These are phyloP conservation scores for Drosophila maculinotata DNA, from an alignment of 2,888 invertebrate species.

Conservation along the genomic window DNA sequence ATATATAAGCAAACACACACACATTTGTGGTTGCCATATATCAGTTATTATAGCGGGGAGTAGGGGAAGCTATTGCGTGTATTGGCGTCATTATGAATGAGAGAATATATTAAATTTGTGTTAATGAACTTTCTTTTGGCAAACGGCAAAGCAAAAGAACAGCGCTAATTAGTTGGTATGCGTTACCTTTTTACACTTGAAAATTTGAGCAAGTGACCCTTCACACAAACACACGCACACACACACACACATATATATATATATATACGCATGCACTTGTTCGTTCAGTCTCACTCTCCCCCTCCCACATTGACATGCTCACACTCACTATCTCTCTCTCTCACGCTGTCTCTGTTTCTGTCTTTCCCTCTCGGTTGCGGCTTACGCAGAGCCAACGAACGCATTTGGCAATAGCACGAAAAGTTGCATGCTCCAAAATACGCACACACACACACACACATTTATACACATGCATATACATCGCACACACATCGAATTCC, in stretches of 20 bases:
- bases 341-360: conserved; percentile 11
- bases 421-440: conserved; percentile 73
- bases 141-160: conserved; percentile 3
- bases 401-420: conserved; percentile 73
- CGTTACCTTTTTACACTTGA: conserved; percentile 51
- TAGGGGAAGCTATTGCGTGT: conserved; percentile 23
- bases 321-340: conserved; percentile 22
- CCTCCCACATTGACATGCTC: conserved; percentile 32
- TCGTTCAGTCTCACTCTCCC: conserved; percentile 53
- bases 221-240: conserved; percentile 1
- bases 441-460: conserved; percentile 41
- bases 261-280: conserved; percentile 62
- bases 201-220: conserved; percentile 54
- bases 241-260: conserved; percentile 15
- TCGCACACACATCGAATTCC: conserved; percentile 37
- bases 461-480: conserved; percentile 16
- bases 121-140: conserved; percentile 65
- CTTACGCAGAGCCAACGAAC: conserved; percentile 53
- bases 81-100: conserved; percentile 67
- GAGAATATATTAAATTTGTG: conserved; percentile 52
- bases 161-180: conserved; percentile 49
- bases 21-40: conserved; percentile 60
- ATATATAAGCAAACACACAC: conserved; percentile 10
- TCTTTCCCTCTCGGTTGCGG: conserved; percentile 32
- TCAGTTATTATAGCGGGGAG: conserved; percentile 12